Conservation (phyloP, 2,888 invertebrate species). For the Apeira syringaria region DNA sequence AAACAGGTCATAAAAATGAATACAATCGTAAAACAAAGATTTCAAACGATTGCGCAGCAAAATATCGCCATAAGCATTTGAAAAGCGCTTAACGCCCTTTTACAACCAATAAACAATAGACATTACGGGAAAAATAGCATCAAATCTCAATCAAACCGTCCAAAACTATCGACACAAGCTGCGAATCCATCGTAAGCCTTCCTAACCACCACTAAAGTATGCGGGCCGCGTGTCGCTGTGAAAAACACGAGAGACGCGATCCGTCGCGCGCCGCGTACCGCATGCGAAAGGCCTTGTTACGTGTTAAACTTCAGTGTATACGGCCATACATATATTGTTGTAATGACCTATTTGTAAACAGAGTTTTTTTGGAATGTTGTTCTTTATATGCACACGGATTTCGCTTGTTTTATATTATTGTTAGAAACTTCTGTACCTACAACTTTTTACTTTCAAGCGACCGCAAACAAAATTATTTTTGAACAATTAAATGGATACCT, state of each 20-base stretch:
- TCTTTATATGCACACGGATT: no score
- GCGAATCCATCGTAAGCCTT: constrained; percentile 5
- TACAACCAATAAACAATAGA: not conserved
- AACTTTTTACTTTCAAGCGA: no score
- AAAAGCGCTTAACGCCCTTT: not conserved
- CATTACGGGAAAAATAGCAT: constrained; percentile 1
- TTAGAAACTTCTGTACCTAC: no score
- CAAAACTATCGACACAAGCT: constrained; percentile 8
- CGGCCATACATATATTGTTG: constrained; percentile 20
- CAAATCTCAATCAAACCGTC: constrained; percentile 7
- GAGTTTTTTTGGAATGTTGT: constrained; percentile 13
- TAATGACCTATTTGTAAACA: constrained; percentile 28
- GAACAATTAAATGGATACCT: no score
- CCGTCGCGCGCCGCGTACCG: constrained; percentile 29
- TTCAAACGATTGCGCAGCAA: no score
- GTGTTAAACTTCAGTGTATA: constrained; percentile 27
- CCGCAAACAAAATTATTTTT: no score
- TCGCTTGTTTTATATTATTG: no score
- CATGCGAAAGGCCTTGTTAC: constrained; percentile 38
- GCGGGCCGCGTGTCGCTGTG: constrained; percentile 41
- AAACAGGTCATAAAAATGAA: no score
- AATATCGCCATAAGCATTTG: no score
- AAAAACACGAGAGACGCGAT: constrained; percentile 44
- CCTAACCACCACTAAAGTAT: constrained; percentile 37
- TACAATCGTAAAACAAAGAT: no score